Evolutionary conservation across 2,888 invertebrate species (phyloP), one percentile per base, ranked within the genome.

Genomic region (Sinopyrophorus schimmeli): DNA sequence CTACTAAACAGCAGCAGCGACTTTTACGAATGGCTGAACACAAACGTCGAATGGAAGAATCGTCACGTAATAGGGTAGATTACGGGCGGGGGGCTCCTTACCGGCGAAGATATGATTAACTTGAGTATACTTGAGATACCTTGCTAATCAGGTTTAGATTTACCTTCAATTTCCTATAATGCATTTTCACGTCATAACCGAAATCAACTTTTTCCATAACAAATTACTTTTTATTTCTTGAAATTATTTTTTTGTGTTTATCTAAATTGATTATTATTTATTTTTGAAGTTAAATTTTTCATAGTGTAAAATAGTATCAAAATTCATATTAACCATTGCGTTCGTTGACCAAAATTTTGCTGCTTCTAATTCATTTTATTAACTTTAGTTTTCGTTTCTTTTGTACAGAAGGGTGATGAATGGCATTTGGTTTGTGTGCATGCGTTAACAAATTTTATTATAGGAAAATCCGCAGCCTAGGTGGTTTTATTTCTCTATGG

Each of bases 21-120:
- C 81, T 89, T 43, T 86, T 89, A 66, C 87, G 91, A 63, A 87
- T 92, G 84, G 88, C 88, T 35, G 92, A 93, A 72, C 87, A 92
- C 65, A 90, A 90, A 69, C 80, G 87, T 46, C 79, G 87, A 61
- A 73, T 87, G 69, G 84, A 86, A 74, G 90, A 89, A 74, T 80
- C 86, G 68, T 79, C 83, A 53, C 80, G 81, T 62, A 75, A 78
- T 21, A 80, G 76, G 55, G 55, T 43, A 11, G 58, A 61, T 43
- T 55, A 58, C 47, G 60, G 66, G 69, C 28, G 62, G 64, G 59
- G 57, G 61, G 60, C 52, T 59, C 64, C 60, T 28, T 60, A 62
- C 47, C 62, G 69, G 48, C 61, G 69, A 41, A 67, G 70, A 59
- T 69, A 66, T 35, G 47, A 52, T 28, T 52, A 43, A 43, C 18